A percentile compares a stretch with the other conserved stretches of the same genome.
phyloP scores from a whole-genome alignment of 2,797 vertebrate genomes.

The Neosalanx taihuensis region DNA sequence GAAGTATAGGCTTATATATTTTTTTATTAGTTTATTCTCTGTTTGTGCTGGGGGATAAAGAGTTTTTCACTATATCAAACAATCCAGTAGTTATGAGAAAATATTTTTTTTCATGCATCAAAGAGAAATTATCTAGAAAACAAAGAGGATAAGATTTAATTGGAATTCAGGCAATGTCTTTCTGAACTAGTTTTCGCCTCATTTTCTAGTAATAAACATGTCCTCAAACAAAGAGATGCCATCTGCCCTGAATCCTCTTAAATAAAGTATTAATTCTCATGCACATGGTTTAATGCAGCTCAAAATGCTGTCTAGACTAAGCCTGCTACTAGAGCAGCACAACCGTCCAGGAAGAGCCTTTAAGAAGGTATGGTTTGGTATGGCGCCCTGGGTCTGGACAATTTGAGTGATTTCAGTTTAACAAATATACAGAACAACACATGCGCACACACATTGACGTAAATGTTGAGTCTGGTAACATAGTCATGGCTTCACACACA shows the following conservation, averaged over 20 bases:
- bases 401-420: neutral
- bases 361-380: neutral
- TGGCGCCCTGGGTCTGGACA: no score
- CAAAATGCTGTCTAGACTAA: constrained; percentile 37
- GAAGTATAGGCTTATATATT: no score
- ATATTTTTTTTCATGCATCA: neutral
- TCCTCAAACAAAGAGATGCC: constrained; percentile 68
- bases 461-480: no score
- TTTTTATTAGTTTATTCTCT: neutral
- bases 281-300: constrained; percentile 61
- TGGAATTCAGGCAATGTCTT: constrained; percentile 20
- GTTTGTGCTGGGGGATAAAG: neutral
- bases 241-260: constrained; percentile 76
- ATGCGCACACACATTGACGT: neutral
- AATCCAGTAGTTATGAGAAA: neutral
- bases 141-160: neutral
- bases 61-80: neutral
- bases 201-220: constrained; percentile 61
- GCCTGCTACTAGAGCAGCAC: constrained; percentile 30
- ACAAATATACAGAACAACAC: neutral
- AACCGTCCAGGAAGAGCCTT: constrained; percentile 37
- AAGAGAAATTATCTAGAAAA: neutral
- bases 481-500: neutral
- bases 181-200: constrained; percentile 37
- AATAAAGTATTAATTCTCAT: constrained; percentile 62